phyloP scores from a whole-genome alignment of 2,797 vertebrate species.

The Salmo trutta region DNA sequence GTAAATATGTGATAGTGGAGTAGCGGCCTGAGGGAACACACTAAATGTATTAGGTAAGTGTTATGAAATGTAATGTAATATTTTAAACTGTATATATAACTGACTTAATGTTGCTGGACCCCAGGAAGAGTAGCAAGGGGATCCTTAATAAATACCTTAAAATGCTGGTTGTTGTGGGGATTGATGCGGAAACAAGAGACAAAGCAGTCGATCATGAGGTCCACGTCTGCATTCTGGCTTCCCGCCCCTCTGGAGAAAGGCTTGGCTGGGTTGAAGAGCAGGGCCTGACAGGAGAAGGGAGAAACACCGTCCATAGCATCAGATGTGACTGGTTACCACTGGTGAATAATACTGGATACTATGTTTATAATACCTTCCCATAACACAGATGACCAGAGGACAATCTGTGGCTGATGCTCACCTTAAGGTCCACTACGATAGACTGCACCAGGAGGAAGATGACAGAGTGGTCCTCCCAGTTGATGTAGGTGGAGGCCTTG shows the following conservation, averaged over 20 bases:
- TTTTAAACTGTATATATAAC: too few relatives aligned
- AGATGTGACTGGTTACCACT: not conserved
- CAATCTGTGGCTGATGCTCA: conserved; percentile 50
- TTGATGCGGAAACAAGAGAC: conserved; percentile 99
- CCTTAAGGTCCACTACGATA: conserved; percentile 97
- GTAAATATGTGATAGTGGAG: too few relatives aligned
- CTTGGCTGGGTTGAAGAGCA: conserved; percentile 96
- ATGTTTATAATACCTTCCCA: too few relatives aligned
- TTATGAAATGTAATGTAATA: too few relatives aligned
- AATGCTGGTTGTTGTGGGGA: conserved; percentile 98
- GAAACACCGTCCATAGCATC: not conserved
- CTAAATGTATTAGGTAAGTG: too few relatives aligned
- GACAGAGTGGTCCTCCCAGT: conserved; percentile 98
- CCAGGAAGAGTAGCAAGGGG: too few relatives aligned
- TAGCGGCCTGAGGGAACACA: too few relatives aligned
- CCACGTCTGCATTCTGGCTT: conserved; percentile 93
- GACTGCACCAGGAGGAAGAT: conserved; percentile 96
- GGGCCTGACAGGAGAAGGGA: conserved; percentile 71
- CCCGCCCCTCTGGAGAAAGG: conserved; percentile 91
- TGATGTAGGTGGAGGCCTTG: conserved; percentile 99
- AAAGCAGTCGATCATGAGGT: conserved; percentile 98
- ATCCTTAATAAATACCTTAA: conserved; percentile 80
- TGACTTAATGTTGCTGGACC: too few relatives aligned
- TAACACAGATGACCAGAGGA: not conserved
- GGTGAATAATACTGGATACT: not conserved